phyloP scores from a whole-genome alignment of 1,140 invertebrate genomes.

The Euglossa dilemma region DNA sequence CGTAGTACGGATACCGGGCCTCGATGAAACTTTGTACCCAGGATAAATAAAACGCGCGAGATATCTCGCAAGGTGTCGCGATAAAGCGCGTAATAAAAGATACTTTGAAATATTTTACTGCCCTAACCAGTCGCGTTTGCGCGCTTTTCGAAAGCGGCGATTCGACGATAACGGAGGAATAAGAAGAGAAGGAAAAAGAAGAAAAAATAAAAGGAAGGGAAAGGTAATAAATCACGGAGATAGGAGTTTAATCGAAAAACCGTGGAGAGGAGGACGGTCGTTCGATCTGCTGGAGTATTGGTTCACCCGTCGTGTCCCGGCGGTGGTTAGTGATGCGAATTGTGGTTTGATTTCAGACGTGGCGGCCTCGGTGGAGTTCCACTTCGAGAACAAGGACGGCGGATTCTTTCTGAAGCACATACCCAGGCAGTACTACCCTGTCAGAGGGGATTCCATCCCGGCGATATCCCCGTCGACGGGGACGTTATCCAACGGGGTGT shows the following conservation, averaged over 20 bases:
- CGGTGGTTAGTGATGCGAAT: neutral
- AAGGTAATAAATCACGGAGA: neutral
- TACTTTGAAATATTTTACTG: too few relatives aligned
- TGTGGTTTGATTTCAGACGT: conserved; percentile 72
- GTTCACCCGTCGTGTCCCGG: neutral
- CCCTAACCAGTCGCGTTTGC: too few relatives aligned
- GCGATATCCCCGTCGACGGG: conserved; percentile 63
- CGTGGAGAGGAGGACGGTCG: neutral
- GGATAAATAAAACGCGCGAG: too few relatives aligned
- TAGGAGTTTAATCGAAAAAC: neutral
- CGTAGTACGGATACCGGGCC: too few relatives aligned
- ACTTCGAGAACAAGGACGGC: conserved; percentile 94
- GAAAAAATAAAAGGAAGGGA: too few relatives aligned
- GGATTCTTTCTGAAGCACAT: conserved; percentile 94
- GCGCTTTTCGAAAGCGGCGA: too few relatives aligned
- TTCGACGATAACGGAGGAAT: too few relatives aligned
- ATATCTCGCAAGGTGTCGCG: too few relatives aligned
- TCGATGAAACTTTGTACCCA: too few relatives aligned
- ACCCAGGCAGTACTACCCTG: conserved; percentile 84
- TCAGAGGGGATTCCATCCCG: conserved; percentile 76
- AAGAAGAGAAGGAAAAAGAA: too few relatives aligned
- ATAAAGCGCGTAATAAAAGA: too few relatives aligned
- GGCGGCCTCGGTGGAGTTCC: conserved; percentile 88
- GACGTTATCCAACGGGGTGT: conserved; percentile 59
- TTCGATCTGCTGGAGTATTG: neutral